Evolutionary conservation across 1,140 invertebrate genomes (phyloP).

Genomic region (Drosophila parvula): DNA sequence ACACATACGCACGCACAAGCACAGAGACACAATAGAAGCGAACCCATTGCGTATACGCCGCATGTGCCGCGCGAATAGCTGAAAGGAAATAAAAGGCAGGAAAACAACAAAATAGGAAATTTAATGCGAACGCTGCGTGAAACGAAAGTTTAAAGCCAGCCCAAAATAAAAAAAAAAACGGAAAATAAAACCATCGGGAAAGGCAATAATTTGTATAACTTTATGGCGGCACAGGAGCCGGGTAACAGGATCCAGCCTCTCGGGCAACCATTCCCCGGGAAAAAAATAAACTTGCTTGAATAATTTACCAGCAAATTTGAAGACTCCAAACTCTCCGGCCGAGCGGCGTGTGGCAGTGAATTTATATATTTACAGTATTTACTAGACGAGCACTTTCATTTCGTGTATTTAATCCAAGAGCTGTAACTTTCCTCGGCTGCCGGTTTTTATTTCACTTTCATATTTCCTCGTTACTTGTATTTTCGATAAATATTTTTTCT

Average conservation of each 20-base stretch:
- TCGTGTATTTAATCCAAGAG: not conserved
- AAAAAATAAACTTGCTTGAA: slow-evolving; percentile 45
- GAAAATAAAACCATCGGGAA: slow-evolving; percentile 36
- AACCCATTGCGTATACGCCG: slow-evolving; percentile 64
- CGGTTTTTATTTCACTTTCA: slow-evolving; percentile 20
- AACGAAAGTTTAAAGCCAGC: slow-evolving; percentile 57
- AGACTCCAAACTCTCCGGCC: slow-evolving; percentile 32
- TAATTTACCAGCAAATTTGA: slow-evolving; percentile 64
- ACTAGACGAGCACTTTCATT: slow-evolving; percentile 9
- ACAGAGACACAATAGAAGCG: slow-evolving; percentile 31
- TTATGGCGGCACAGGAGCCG: slow-evolving; percentile 42
- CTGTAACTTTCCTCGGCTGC: not conserved
- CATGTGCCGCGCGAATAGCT: slow-evolving; percentile 35
- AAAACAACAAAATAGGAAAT: slow-evolving; percentile 63
- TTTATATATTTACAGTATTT: slow-evolving; percentile 34
- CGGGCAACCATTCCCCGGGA: not conserved
- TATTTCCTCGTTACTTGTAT: slow-evolving; percentile 4
- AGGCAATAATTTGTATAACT: slow-evolving; percentile 55
- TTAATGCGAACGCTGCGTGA: slow-evolving; percentile 55
- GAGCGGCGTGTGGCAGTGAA: slow-evolving; percentile 9
- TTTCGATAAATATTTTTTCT: slow-evolving; percentile 33
- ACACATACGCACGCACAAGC: slow-evolving; percentile 15
- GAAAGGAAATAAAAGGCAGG: slow-evolving; percentile 42
- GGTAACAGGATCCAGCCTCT: slow-evolving; percentile 21
- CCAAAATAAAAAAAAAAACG: slow-evolving; percentile 23